Base-by-base conservation (phyloP, 1,140 invertebrate species). In the Anagrus nilaparvatae region DNA sequence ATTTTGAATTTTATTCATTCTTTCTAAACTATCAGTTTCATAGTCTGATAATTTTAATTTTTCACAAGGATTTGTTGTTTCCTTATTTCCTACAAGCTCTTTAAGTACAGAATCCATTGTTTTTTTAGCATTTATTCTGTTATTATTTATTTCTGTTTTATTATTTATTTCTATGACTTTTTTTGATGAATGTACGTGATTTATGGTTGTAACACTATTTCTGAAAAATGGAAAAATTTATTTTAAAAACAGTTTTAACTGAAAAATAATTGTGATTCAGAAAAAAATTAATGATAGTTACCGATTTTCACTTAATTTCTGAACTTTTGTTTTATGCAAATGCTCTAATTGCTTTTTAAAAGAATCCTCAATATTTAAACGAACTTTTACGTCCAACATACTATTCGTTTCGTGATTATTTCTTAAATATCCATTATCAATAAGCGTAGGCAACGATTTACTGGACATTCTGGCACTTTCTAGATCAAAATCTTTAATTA, bases 11-110 rank as follows among this genome's bases (percentile, higher is more conserved):
- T 70, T 75, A 2, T 70, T 60, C n/a, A n/a, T n/a, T 47, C 81
- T 72, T 61, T 88, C 84, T 36, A 87, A 63, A 60, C 85, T 88
- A 48, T 88, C 84, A 1, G 81, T 77, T 53, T 88, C 84, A 49
- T 84, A 87, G 41, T 82, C 49, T 31, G 61, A 21, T 35, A 48
- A 7, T 41, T 51, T 53, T 0, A 29, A 37, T 39, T 43, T 60
- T 49, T n/a, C 70, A 67, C 1, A 65, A 41, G 0, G 60, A 60
- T 33, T 69, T 18, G 24, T 47, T 14, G 65, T 44, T 1, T 61
- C 63, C 35, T 70, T 66, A 0, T 63, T 60, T 8, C 61, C 62
- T 0, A 70, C 62, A 50, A 74, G 62, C 45, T 74, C 72, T 17
- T 65, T 64, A 17, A 73, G 71, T 5, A 73, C 69, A 0, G 67